Evolutionary conservation across 1,140 invertebrate genomes (phyloP).

Genomic region (Lepeophtheirus salmonis): DNA sequence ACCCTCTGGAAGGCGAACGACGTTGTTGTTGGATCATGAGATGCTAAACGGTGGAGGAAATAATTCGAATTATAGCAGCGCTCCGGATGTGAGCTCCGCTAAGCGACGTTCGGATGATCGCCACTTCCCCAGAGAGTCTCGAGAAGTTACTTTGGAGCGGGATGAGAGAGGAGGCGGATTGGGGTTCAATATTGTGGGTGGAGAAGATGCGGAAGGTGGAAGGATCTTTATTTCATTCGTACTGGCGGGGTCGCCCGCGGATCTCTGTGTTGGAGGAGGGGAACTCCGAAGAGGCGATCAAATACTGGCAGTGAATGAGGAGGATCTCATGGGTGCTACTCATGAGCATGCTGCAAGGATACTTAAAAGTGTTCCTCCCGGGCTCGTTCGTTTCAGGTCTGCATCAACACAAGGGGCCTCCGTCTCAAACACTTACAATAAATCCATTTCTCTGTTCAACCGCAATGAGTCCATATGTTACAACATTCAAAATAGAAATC

Average conservation of each 20-base stretch:
- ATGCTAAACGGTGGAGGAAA: neutral
- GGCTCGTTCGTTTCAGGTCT: neutral
- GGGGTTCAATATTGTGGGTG: constrained; percentile 95
- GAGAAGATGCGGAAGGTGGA: constrained; percentile 79
- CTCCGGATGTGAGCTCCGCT: constrained; percentile 3
- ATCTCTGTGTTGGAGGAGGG: constrained; percentile 44
- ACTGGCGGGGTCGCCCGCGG: constrained; percentile 79
- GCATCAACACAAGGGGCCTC: no score
- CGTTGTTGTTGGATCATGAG: neutral
- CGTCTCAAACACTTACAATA: no score
- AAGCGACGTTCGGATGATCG: neutral
- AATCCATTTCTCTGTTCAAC: no score
- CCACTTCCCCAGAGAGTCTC: constrained; percentile 46
- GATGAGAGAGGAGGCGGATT: constrained; percentile 37
- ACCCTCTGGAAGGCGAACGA: no score
- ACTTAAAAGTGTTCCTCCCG: constrained; percentile 46
- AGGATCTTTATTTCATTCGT: constrained; percentile 90
- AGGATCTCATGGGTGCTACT: constrained; percentile 65
- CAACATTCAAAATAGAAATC: no score
- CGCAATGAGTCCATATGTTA: no score
- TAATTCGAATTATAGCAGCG: neutral
- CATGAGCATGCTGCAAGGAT: constrained; percentile 89
- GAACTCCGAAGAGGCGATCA: constrained; percentile 72
- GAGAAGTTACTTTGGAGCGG: constrained; percentile 62
- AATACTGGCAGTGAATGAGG: constrained; percentile 70